Conservation (phyloP, 2,113 vertebrate genomes). For the Scalopus aquaticus region DNA sequence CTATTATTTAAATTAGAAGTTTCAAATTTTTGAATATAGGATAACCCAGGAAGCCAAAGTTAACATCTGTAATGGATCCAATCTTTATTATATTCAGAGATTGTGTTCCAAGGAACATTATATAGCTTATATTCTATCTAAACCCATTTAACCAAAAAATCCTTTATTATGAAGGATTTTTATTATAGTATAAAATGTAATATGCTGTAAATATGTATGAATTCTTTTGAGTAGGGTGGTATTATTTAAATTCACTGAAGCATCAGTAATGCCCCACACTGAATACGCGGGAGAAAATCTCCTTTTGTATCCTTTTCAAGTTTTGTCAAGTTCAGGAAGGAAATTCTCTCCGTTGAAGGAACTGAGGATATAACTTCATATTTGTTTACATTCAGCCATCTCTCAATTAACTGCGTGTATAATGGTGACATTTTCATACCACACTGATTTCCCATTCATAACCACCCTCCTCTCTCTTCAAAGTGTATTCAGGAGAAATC, state of each 20-base stretch:
- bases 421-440: not conserved
- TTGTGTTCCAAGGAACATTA: slow-evolving; percentile 53
- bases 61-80: not conserved
- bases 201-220: slow-evolving; percentile 56
- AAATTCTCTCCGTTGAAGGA: not conserved
- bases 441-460: not conserved
- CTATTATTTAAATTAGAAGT: slow-evolving; percentile 60
- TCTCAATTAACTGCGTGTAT: not conserved
- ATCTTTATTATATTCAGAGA: slow-evolving; percentile 25
- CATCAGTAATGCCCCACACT: not conserved
- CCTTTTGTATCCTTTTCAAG: not conserved
- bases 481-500: not conserved
- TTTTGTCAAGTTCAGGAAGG: slow-evolving; percentile 14
- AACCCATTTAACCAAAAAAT: slow-evolving; percentile 68
- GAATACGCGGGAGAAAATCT: not conserved
- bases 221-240: slow-evolving; percentile 53
- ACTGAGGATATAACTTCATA: fast-evolving
- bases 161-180: slow-evolving; percentile 52
- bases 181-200: slow-evolving; percentile 49
- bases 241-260: slow-evolving; percentile 55
- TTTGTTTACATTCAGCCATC: not conserved
- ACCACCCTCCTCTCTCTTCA: not conserved
- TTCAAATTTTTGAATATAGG: slow-evolving; percentile 46
- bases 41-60: not conserved
- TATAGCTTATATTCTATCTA: slow-evolving; percentile 46